A percentile compares a stretch with the other conserved stretches of the same genome.
phyloP scores from a whole-genome alignment of 2,888 invertebrate species.

The Erebia aethiops region DNA sequence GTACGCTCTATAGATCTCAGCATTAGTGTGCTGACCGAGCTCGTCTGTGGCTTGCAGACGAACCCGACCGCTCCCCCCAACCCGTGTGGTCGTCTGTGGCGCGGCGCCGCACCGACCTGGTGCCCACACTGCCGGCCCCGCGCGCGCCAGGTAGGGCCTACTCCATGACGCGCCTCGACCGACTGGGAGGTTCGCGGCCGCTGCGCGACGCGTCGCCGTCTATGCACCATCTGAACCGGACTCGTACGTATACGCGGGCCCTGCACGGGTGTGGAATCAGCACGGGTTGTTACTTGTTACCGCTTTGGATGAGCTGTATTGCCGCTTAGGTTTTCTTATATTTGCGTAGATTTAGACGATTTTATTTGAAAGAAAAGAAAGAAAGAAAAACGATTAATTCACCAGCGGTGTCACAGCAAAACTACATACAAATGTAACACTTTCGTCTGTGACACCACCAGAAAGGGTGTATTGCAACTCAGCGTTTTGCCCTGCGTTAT shows the following conservation, averaged over 20 bases:
- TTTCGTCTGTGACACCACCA: no score
- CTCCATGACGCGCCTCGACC: slow-evolving; percentile 96
- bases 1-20: no score
- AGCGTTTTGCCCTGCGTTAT: no score
- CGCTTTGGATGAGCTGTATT: not conserved
- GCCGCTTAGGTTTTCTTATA: not conserved
- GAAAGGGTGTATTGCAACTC: no score
- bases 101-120: slow-evolving; percentile 94
- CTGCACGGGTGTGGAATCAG: slow-evolving; percentile 15
- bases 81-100: slow-evolving; percentile 90
- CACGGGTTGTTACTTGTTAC: slow-evolving; percentile 13
- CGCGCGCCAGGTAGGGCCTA: slow-evolving; percentile 89
- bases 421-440: no score
- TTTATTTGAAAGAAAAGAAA: no score
- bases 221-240: slow-evolving; percentile 69
- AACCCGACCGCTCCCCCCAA: slow-evolving; percentile 68
- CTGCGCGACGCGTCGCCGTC: slow-evolving; percentile 60
- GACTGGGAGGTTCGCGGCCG: slow-evolving; percentile 56
- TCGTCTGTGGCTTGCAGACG: slow-evolving; percentile 56
- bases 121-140: slow-evolving; percentile 91
- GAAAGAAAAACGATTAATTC: no score
- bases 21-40: not conserved
- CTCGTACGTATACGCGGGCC: slow-evolving; percentile 56
- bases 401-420: no score
- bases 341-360: no score